These are phyloP conservation scores for Psilopsiagon aymara DNA, from an alignment of 2,113 vertebrate genomes.

Conservation along the genomic window DNA sequence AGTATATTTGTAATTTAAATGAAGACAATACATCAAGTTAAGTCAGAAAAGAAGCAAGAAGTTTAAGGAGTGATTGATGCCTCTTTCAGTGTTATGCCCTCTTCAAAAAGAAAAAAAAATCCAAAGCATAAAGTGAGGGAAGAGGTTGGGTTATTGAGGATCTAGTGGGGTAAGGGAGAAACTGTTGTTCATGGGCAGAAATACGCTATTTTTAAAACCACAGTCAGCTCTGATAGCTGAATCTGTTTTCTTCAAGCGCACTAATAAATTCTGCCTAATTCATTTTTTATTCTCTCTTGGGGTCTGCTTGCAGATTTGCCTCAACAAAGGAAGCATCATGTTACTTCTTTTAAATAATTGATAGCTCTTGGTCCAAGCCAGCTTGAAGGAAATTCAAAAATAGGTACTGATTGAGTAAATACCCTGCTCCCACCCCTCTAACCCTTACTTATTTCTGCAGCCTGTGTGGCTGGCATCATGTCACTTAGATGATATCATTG, in stretches of 20 bases:
- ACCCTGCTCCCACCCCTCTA: neutral
- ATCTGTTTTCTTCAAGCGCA: slow-evolving; percentile 84
- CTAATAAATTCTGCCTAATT: slow-evolving; percentile 99
- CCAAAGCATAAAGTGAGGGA: neutral
- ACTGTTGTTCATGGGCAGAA: slow-evolving; percentile 62
- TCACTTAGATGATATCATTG: slow-evolving; percentile 49
- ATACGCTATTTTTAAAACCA: slow-evolving; percentile 69
- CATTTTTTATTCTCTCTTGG: slow-evolving; percentile 98
- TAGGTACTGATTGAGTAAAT: slow-evolving; percentile 86
- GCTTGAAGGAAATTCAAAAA: slow-evolving; percentile 90
- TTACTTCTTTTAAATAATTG: slow-evolving; percentile 99
- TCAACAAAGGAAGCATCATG: slow-evolving; percentile 99
- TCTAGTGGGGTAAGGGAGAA: slow-evolving; percentile 10
- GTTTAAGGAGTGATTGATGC: slow-evolving; percentile 78
- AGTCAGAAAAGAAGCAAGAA: slow-evolving; percentile 75
- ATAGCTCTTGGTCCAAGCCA: slow-evolving; percentile 86
- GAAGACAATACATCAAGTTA: slow-evolving; percentile 80
- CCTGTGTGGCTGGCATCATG: slow-evolving; percentile 27
- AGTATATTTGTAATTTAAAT: slow-evolving; percentile 86
- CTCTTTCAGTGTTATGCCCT: slow-evolving; percentile 58
- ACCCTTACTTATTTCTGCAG: slow-evolving; percentile 55
- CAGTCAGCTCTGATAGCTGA: slow-evolving; percentile 73
- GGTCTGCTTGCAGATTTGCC: slow-evolving; percentile 93
- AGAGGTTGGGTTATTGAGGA: slow-evolving; percentile 29
- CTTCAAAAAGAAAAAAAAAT: slow-evolving; percentile 30